Conservation (phyloP, 37 sponge, comb jelly and placozoan species). For the Spongia lamella region DNA sequence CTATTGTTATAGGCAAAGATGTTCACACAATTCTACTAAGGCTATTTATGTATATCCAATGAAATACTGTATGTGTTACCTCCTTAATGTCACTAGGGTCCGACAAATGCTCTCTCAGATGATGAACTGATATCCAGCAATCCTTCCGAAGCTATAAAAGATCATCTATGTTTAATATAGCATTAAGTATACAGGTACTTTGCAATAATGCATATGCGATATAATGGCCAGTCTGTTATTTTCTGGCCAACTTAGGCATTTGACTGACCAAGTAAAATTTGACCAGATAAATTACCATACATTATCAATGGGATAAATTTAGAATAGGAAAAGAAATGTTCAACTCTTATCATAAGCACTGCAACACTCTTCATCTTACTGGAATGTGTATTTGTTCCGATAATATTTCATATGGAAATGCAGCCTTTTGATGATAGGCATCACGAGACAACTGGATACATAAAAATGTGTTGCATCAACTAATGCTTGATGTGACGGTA, state of each 20-base stretch:
- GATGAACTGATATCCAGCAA: constrained; percentile 46
- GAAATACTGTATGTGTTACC: no score
- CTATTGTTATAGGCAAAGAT: no score
- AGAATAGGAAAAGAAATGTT: no score
- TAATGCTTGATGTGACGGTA: not conserved
- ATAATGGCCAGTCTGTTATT: not conserved
- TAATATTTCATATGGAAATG: constrained; percentile 41
- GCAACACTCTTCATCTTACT: constrained; percentile 12
- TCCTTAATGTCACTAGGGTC: no score
- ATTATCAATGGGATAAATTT: no score
- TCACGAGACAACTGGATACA: constrained; percentile 46
- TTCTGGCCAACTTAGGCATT: no score
- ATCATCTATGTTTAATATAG: not conserved
- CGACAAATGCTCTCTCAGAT: constrained; percentile 33
- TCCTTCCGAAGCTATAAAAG: constrained; percentile 31
- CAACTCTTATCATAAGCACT: no score
- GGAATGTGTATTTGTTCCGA: constrained; percentile 51
- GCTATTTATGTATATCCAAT: no score
- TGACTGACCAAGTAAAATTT: no score
- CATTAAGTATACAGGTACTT: constrained; percentile 19
- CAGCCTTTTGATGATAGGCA: constrained; percentile 48
- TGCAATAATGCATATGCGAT: not conserved
- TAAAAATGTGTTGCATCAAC: not conserved
- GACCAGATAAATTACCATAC: no score
- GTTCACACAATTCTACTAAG: no score